Conservation (phyloP, 1,140 invertebrate species). For the Acyrthosiphon pisum region DNA sequence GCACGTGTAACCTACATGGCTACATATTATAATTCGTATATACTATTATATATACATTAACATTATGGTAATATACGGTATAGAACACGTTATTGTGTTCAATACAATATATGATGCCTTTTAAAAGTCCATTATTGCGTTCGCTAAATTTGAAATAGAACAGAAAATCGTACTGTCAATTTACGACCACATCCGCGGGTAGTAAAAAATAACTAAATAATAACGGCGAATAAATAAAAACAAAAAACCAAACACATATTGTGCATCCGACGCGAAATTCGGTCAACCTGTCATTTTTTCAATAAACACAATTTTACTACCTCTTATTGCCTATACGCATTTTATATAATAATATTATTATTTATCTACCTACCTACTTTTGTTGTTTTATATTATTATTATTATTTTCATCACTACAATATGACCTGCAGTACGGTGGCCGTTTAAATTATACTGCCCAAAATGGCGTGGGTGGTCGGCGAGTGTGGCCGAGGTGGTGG, state of each 20-base stretch:
- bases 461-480: not conserved
- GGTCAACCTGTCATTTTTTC: slow-evolving; percentile 1
- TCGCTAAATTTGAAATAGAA: not conserved
- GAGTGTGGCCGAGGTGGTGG: too few species aligned
- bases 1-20: not conserved
- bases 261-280: not conserved
- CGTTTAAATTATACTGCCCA: slow-evolving; percentile 13
- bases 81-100: not conserved
- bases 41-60: too few species aligned
- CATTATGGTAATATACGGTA: not conserved
- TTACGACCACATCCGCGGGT: not conserved
- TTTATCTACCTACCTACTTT: not conserved
- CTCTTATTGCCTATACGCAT: not conserved
- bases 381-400: slow-evolving; percentile 21
- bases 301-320: slow-evolving; percentile 42
- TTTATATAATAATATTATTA: not conserved
- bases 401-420: not conserved
- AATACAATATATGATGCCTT: not conserved
- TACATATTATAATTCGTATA: not conserved
- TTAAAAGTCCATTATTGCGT: not conserved
- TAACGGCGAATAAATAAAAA: not conserved
- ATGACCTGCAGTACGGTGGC: not conserved
- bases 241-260: slow-evolving; percentile 1
- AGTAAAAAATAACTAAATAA: not conserved
- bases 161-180: not conserved